phyloP scores from a whole-genome alignment of 2,797 vertebrate species.

The Chelon auratus region DNA sequence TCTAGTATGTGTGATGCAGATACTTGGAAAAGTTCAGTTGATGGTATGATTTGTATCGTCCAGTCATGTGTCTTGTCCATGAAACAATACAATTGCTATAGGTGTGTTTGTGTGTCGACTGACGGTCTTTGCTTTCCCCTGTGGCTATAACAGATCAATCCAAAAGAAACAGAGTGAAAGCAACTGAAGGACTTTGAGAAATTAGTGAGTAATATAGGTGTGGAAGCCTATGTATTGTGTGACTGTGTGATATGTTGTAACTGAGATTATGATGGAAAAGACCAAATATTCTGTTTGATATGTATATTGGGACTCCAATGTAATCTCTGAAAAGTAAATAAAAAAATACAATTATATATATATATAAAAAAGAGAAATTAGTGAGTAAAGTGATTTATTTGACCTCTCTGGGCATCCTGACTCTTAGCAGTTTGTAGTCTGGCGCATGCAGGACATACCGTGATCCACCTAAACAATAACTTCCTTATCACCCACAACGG shows the following conservation, averaged over 20 bases:
- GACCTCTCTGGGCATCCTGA: neutral
- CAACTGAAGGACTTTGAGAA: neutral
- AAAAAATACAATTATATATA: neutral
- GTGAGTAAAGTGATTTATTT: neutral
- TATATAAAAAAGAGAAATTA: no score
- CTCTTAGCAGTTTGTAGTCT: neutral
- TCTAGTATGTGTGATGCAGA: neutral
- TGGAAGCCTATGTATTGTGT: no score
- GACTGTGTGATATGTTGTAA: no score
- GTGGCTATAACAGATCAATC: neutral
- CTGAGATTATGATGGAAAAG: no score
- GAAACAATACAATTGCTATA: conserved; percentile 13
- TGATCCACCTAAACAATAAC: neutral
- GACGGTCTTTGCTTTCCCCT: conserved; percentile 2
- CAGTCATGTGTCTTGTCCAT: conserved; percentile 8
- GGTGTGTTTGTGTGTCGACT: conserved; percentile 6
- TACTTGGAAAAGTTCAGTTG: neutral
- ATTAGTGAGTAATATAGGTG: no score
- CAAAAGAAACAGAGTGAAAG: neutral
- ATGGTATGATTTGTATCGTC: neutral
- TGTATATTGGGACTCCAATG: no score
- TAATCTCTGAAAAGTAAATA: no score
- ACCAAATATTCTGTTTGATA: no score
- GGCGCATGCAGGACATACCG: neutral
- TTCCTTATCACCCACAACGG: conserved; percentile 11